phyloP scores from a whole-genome alignment of 2,113 vertebrate genomes.

The Nyctereutes procyonoides region DNA sequence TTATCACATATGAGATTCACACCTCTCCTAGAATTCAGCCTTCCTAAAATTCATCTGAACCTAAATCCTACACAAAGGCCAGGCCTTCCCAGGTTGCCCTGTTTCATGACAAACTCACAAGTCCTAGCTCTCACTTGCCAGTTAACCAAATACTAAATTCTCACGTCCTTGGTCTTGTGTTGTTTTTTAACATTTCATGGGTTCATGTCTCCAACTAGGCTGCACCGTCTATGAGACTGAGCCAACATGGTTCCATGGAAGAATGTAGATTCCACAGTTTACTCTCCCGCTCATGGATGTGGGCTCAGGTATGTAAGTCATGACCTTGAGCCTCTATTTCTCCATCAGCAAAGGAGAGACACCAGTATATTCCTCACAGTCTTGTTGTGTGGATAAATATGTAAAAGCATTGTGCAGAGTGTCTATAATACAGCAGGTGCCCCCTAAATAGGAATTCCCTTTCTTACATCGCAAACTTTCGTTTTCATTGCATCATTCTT shows the following conservation, averaged over 20 bases:
- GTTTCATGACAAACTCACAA: background rate
- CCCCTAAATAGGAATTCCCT: background rate
- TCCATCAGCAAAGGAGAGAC: background rate
- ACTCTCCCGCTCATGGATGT: background rate
- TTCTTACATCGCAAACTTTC: background rate
- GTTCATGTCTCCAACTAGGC: accelerated
- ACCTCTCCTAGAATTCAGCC: background rate
- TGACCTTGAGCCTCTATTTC: background rate
- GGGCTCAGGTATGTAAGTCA: background rate
- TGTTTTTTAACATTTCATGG: background rate
- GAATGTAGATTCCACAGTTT: accelerated
- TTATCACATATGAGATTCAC: background rate
- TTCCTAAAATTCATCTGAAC: background rate
- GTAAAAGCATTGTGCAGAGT: background rate
- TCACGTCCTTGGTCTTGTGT: background rate
- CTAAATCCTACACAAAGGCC: background rate
- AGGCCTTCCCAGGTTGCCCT: background rate
- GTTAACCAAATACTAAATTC: accelerated
- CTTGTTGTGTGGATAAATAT: too few relatives aligned
- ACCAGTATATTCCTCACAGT: background rate
- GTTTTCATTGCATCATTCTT: background rate
- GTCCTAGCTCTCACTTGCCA: background rate
- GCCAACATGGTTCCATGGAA: background rate
- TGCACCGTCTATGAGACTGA: background rate
- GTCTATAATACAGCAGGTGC: background rate